phyloP scores from a whole-genome alignment of 64 coral and sea anemone species.

The Montipora efflorescens region DNA sequence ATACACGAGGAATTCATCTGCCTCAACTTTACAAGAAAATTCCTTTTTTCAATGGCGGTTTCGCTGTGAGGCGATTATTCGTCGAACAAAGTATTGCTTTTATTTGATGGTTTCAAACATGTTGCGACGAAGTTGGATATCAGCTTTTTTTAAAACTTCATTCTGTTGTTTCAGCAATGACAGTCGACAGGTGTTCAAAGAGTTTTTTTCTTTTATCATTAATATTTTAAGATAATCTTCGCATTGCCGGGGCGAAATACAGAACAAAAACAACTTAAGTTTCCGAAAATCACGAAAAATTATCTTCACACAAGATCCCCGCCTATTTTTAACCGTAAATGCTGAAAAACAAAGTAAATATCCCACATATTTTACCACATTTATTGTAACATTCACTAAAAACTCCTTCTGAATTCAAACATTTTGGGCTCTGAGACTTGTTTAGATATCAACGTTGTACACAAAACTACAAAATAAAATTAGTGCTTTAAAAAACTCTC shows the following conservation, averaged over 20 bases:
- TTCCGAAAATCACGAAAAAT: neutral
- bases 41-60: neutral
- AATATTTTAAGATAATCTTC: constrained; percentile 7
- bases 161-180: too few relatives aligned
- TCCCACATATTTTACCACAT: neutral
- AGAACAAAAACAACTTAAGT: neutral
- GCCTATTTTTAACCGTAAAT: neutral
- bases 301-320: neutral
- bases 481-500: neutral
- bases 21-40: neutral
- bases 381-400: constrained; percentile 19
- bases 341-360: neutral
- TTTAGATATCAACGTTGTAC: neutral
- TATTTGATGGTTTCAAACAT: too few relatives aligned
- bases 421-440: neutral
- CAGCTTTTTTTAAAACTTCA: too few relatives aligned
- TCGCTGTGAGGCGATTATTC: too few relatives aligned
- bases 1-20: neutral
- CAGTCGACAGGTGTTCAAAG: too few relatives aligned
- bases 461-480: neutral
- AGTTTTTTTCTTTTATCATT: neutral
- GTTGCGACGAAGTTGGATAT: too few relatives aligned
- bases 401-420: neutral
- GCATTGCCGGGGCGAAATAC: neutral
- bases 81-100: too few relatives aligned